phyloP scores from a whole-genome alignment of 2,797 vertebrate genomes.

The Lepilemur septentrionalis region DNA sequence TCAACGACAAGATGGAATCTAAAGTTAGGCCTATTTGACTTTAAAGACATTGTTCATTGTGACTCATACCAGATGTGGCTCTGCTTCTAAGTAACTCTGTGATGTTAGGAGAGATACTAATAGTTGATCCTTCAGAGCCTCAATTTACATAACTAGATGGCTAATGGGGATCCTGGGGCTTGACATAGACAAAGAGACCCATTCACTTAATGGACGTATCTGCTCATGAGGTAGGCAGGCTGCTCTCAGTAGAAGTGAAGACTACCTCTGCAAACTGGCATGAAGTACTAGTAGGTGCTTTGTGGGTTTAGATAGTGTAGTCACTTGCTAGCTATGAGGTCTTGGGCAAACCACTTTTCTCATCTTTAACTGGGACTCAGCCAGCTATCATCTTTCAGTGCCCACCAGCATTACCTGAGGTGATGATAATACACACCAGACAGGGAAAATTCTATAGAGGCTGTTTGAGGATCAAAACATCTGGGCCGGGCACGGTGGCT shows the following conservation, averaged over 20 bases:
- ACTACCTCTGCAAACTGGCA: not conserved
- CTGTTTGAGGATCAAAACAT: not conserved
- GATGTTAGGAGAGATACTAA: not conserved
- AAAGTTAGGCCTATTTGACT: not conserved
- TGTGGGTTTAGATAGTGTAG: not conserved
- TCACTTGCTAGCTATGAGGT: not conserved
- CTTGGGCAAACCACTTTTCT: not conserved
- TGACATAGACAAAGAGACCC: not conserved
- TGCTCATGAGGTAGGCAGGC: too few relatives aligned
- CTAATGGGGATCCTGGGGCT: not conserved
- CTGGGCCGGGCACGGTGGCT: too few relatives aligned
- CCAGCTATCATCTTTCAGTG: not conserved
- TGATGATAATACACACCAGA: not conserved
- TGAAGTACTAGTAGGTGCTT: not conserved
- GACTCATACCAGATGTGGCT: not conserved
- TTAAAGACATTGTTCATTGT: not conserved
- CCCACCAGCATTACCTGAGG: not conserved
- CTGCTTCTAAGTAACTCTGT: not conserved
- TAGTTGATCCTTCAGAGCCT: not conserved
- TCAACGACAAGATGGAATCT: not conserved
- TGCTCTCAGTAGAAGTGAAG: not conserved
- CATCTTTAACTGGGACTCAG: not conserved
- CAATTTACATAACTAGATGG: not conserved
- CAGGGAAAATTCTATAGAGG: not conserved
- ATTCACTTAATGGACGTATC: not conserved